Evolutionary conservation across 2,888 invertebrate species (phyloP), one percentile per base, ranked within the genome.

Genomic region (Parasteatoda lunata): DNA sequence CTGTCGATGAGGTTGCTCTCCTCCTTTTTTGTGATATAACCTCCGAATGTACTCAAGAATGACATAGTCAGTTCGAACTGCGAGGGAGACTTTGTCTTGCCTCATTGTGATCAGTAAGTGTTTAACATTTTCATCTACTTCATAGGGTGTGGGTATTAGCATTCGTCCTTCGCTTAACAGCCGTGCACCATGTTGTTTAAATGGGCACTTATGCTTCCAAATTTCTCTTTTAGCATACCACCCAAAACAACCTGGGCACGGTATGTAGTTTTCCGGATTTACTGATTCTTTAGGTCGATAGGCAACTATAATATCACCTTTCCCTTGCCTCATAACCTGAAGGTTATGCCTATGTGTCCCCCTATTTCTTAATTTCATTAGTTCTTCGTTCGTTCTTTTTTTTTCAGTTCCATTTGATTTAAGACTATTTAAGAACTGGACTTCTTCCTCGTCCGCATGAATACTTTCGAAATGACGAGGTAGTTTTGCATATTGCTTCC

Each of bases 201-300:
- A 47, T 8, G 47, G 47, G 47, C 69, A 69, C 9, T 69, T 15
- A 69, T 69, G 69, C 47, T 45, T 69, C 69, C 69, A 69, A 9
- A 69, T 30, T 3, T 69, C 69, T 45, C 7, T 69, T 13, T 69
- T 69, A 0, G 69, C 11, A 3, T 69, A 69, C 15, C 11, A 69
- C 9, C 69, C 69, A 45, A 9, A 69, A 13, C 69, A 69, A 45
- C 6, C 6, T 45, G 30, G 69, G 45, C 69, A 69, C 8, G 69
- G 69, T 45, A 69, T 7, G 47, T 69, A 69, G 11, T 69, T 69
- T 45, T 45, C 4, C 5, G 69, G 69, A 45, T 69, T 47, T 9
- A 2, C 3, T 5, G 5, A 5, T 5, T 7, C 47, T 11, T 15
- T 69, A 45, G 30, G 30, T 45, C 69, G 6, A 9, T 69, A 45